Conservation (phyloP, 1,140 invertebrate genomes). For the Sarcophaga bullata region DNA sequence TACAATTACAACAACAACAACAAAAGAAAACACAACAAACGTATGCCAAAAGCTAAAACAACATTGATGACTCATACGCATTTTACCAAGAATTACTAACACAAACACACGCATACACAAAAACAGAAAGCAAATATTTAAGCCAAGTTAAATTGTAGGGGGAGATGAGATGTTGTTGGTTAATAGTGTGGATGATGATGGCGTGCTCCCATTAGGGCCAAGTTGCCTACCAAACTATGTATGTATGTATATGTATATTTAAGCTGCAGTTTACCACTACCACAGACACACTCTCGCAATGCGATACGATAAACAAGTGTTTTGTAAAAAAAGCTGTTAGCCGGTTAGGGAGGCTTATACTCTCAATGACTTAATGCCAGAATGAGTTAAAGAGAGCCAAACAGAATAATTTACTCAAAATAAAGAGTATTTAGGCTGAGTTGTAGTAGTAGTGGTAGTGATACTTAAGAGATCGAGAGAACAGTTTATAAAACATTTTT, state of each 20-base stretch:
- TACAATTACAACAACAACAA: conserved; percentile 19
- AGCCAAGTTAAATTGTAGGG: background rate
- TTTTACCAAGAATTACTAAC: conserved; percentile 44
- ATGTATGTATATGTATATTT: too few species aligned
- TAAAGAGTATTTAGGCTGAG: too few species aligned
- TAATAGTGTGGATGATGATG: background rate
- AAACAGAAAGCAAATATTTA: background rate
- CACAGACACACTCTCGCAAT: too few species aligned
- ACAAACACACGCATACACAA: background rate
- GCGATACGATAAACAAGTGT: too few species aligned
- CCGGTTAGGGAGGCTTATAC: too few species aligned
- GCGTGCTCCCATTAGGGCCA: background rate
- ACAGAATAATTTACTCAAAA: too few species aligned
- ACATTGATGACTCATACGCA: conserved; percentile 43
- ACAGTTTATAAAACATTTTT: too few species aligned
- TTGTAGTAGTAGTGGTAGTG: background rate
- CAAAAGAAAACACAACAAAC: conserved; percentile 16
- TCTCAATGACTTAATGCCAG: too few species aligned
- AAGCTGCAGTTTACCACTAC: too few species aligned
- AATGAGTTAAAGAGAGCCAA: too few species aligned
- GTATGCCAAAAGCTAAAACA: conserved; percentile 29
- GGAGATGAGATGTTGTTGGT: background rate
- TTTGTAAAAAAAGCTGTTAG: too few species aligned
- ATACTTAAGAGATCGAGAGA: too few species aligned
- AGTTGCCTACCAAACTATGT: background rate